Conservation (phyloP, 2,797 vertebrate genomes). For the Pseudochaenichthys georgianus region DNA sequence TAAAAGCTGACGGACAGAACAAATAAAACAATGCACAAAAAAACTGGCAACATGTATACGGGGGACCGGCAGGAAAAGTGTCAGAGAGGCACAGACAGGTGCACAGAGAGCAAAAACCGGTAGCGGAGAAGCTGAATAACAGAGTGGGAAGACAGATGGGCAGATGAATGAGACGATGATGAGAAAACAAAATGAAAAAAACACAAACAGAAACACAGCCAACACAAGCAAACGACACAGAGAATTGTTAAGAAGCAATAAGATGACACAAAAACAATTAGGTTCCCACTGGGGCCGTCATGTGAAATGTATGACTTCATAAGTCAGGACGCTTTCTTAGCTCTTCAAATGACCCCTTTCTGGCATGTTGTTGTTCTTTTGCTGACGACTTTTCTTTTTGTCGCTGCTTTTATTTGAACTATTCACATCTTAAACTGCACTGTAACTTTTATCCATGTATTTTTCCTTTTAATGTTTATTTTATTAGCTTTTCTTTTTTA, state of each 20-base stretch:
- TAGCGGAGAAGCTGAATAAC: slow-evolving; percentile 14
- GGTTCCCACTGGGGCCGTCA: slow-evolving; percentile 19
- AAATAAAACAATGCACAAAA: slow-evolving; percentile 35
- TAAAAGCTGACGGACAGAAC: slow-evolving; percentile 60
- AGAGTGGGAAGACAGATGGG: slow-evolving; percentile 11
- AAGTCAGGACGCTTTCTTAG: slow-evolving; percentile 1
- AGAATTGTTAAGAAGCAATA: slow-evolving; percentile 16
- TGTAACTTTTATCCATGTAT: too few relatives aligned
- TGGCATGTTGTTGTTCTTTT: not conserved
- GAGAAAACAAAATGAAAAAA: slow-evolving; percentile 39
- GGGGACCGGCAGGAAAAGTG: slow-evolving; percentile 18
- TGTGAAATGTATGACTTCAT: slow-evolving; percentile 19
- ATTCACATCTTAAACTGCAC: too few relatives aligned
- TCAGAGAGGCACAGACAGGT: slow-evolving; percentile 18
- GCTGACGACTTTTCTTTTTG: too few relatives aligned
- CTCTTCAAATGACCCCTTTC: not conserved
- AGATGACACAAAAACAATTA: slow-evolving; percentile 14
- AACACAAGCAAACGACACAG: slow-evolving; percentile 13
- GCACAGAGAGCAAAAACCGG: slow-evolving; percentile 10
- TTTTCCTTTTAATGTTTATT: too few relatives aligned
- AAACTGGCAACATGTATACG: slow-evolving; percentile 3
- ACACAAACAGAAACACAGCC: slow-evolving; percentile 31
- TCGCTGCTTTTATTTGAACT: too few relatives aligned
- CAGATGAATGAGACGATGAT: slow-evolving; percentile 37
- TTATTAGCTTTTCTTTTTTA: too few relatives aligned